Evolutionary conservation across 1,140 invertebrate species (phyloP), one percentile per base, ranked within the genome.

Genomic region (Bombus pyrosoma): DNA sequence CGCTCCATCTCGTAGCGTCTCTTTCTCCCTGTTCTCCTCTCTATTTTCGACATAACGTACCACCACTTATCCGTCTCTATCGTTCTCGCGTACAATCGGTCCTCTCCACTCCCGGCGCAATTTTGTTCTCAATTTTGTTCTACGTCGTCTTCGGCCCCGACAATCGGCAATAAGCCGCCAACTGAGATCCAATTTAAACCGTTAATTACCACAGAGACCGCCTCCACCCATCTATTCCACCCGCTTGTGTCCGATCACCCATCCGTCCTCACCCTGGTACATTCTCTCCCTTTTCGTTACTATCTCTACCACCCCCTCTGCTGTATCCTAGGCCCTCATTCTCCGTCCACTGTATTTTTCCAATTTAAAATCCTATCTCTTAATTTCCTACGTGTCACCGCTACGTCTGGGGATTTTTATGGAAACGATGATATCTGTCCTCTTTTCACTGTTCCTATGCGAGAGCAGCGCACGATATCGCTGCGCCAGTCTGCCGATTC

Each of bases 331-430:
- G 39, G 68, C 79, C 15, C 78, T 86, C 91, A 86, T 88, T 84
- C 84, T 62, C 39, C 83, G 73, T 66, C 74, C 81, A 83, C 79
- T 87, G 85, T 91, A 91, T 91, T 90, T 91, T 91, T 90, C 89
- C 90, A 91, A 91, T 91, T 94, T 94, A 94, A 94, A 94, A 94
- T 93, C 90, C 87, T 93, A 92, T 93, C 94, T 94, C 91, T 94
- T 94, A 94, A 94, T 94, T 94, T 94, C 93, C 94, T 94, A 91
- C 91, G 91, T 93, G 93, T 94, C 93, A 94, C 93, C 93, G 93
- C 90, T 93, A 87, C 91, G 92, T 94, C 93, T 93, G 91, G 87
- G 89, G 89, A 94, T 94, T 94, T 94, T 93, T 93, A 90, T 90
- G 90, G 81, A 90, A 91, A 86, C 90, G 90, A 91, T 91, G 72